Evolutionary conservation across 1,140 invertebrate species (phyloP), one percentile per base, ranked within the genome.

Genomic region (Pteromalus puparum): DNA sequence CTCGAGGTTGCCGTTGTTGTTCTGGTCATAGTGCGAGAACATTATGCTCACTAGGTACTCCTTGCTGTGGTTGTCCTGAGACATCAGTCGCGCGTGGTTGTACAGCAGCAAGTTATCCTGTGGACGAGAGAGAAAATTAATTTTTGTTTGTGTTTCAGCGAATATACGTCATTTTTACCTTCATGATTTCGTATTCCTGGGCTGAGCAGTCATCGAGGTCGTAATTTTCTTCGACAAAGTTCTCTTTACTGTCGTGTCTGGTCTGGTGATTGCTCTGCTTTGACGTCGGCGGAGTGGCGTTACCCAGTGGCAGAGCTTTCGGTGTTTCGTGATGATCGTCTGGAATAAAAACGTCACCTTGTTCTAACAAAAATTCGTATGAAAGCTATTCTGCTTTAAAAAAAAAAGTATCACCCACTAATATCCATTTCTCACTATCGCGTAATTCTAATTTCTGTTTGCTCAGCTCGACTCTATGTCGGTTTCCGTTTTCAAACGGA

Each of bases 11-110:
- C 95, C 95, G 90, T 97, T 95, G 87, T 95, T 95, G 90, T 97
- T 96, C 83, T 94, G 93, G 90, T 97, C 96, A 90, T 96, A 97
- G 89, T 97, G 96, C 46, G 95, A 96, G 89, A 97, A 97, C 95
- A 97, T 96, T 88, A 96, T 95, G 85, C 95, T 96, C 67, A 96
- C 95, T 26, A 97, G 91, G 88, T 95, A 96, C 85, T 96, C 95
- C 85, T 96, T 96, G 85, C 95, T 96, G 90, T 95, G 92, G 90
- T 92, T 88, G 86, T 94, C 93, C 82, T 94, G 92, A 0, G 94
- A 93, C 94, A 95, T 95, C 74, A 96, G 93, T 86, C 95, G 94
- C 15, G 95, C 95, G 90, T 96, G 96, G 89, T 96, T 96, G 89
- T 95, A 96, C 18, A 96, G 92, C 65, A 97, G 90, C 53, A 97